Evolutionary conservation across 2,888 invertebrate species (phyloP).

Genomic region (Adelognathus sp.): DNA sequence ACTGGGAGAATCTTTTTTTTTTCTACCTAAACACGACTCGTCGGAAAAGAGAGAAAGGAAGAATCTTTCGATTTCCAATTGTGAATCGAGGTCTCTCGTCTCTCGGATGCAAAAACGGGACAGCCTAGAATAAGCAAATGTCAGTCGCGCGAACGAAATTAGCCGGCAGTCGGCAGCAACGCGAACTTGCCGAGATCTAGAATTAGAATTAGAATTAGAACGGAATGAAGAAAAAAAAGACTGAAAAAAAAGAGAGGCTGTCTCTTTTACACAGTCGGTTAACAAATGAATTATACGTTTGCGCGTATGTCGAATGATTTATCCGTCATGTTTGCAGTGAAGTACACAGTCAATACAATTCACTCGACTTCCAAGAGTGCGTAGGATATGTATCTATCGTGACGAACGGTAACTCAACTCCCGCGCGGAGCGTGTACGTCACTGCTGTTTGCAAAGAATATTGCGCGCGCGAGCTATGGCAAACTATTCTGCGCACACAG

Average conservation of each 20-base stretch:
- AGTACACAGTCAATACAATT: neutral
- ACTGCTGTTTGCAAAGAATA: conserved; percentile 23
- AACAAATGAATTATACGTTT: conserved; percentile 18
- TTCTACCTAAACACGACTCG: neutral
- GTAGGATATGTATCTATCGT: conserved; percentile 3
- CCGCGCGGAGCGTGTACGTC: conserved; percentile 18
- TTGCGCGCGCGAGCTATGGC: neutral
- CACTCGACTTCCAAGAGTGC: conserved; percentile 7
- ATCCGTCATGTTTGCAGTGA: neutral
- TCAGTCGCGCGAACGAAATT: conserved; percentile 45
- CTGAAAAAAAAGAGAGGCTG: neutral
- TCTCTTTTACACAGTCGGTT: neutral
- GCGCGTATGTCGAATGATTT: neutral
- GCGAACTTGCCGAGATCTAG: conserved; percentile 34
- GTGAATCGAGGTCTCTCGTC: conserved; percentile 37
- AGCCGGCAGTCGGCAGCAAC: conserved; percentile 23
- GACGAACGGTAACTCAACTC: conserved; percentile 16
- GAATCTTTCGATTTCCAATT: conserved; percentile 44
- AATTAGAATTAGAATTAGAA: conserved; percentile 17
- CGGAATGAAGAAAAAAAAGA: neutral
- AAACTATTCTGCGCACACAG: neutral
- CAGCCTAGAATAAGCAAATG: conserved; percentile 50
- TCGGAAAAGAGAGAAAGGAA: neutral
- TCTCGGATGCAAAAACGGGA: conserved; percentile 19
- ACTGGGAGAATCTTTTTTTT: conserved; percentile 3